Base-by-base conservation (phyloP, 53 echinoderm and acorn worm genomes). In the Mesocentrotus franciscanus region DNA sequence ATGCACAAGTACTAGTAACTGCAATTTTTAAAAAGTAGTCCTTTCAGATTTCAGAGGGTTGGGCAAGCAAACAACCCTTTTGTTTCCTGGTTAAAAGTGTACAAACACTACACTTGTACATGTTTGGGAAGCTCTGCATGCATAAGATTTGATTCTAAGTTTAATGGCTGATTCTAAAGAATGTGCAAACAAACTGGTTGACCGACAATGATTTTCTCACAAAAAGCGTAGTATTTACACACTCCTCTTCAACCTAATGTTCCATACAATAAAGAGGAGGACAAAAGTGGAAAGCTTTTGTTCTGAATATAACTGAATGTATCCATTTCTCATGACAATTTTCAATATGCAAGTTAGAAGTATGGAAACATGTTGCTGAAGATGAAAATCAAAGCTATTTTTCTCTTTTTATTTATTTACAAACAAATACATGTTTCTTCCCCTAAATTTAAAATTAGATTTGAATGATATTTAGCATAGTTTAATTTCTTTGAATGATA, bases 21-120 rank as follows among this genome's bases (percentile, higher is more conserved):
- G 81, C 42, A 6, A 34, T 74, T 74, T 30, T 74, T 26, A 33
- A 11, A 49, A 49, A 49, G 49, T 49, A 76, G 33, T 81, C 20
- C 42, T 5, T 20, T 81, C 34, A 29, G 36, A 81, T 11, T 29
- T 27, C 58, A 11, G 9, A 55, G 87, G 87, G 87, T 26, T 87
- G 87, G 87, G 87, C 87, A 87, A 87, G 87, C 58, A 87, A 87
- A 87, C 11, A 87, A 10, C 7, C 7, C 58, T 58, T 27, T 87
- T 87, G 87, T 87, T 87, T 87, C 87, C 87, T 58, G 58, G 14
- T 29, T 27, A 10, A 87, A 87, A 58, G 59, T 87, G 87, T n/a
- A 58, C 87, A 87, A 87, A 87, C 87, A 87, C 56, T 87, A 87
- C 87, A 87, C 87, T 59, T 58, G 58, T 87, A 87, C 87, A 87